Evolutionary conservation across 1,140 invertebrate species (phyloP).

Genomic region (Drosophila chauvacae): DNA sequence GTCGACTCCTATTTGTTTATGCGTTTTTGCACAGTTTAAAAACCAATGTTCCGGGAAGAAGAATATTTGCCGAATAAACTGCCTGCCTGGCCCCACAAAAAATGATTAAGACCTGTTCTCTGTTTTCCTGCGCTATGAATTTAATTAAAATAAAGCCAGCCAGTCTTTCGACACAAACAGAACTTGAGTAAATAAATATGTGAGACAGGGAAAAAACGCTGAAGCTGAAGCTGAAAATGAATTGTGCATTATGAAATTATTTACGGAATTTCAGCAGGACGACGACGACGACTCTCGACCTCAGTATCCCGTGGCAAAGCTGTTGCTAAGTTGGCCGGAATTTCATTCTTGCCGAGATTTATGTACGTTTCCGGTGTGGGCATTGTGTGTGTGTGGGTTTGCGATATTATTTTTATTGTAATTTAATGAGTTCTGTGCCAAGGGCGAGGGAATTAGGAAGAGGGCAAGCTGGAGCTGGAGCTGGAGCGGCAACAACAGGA

Average conservation of each 20-base stretch:
- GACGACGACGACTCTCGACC: not conserved
- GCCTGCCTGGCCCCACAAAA: not conserved
- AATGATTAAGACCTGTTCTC: not conserved
- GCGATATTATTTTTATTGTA: conserved; percentile 57
- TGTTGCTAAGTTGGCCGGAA: conserved; percentile 14
- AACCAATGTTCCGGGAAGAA: not conserved
- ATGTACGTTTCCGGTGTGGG: conserved; percentile 21
- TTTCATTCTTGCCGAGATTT: conserved; percentile 14
- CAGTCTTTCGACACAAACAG: not conserved
- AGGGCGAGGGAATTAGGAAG: conserved; percentile 10
- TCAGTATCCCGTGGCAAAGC: conserved; percentile 10
- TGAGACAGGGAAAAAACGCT: not conserved
- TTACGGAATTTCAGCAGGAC: conserved; percentile 1
- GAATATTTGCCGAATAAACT: not conserved
- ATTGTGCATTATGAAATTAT: conserved; percentile 15
- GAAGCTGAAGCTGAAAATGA: not conserved
- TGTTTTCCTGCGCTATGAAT: not conserved
- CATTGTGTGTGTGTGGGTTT: conserved; percentile 6
- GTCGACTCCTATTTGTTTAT: not conserved
- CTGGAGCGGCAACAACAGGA: not conserved
- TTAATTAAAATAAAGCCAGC: conserved; percentile 8
- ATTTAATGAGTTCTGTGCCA: conserved; percentile 72
- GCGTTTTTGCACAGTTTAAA: not conserved
- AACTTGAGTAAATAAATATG: not conserved
- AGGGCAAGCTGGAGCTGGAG: not conserved